These are phyloP conservation scores for Calliscelio sp. DNA, from an alignment of 2,888 invertebrate species.

Conservation along the genomic window DNA sequence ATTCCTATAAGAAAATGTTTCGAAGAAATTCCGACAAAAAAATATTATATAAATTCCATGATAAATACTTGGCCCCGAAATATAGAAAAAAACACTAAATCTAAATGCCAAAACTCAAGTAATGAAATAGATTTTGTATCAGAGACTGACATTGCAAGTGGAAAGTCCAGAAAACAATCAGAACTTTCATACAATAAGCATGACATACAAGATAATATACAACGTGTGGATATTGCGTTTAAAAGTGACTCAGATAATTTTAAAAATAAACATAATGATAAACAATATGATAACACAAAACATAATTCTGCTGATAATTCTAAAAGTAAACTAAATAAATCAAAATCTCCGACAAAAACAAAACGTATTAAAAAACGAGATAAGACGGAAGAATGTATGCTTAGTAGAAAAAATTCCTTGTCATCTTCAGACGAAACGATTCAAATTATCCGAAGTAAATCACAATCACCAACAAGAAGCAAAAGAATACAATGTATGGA, in stretches of 20 bases:
- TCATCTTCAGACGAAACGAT: conserved; percentile 56
- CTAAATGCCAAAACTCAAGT: not conserved
- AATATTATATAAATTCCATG: conserved; percentile 4
- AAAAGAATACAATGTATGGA: conserved; percentile 72
- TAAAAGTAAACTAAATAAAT: conserved; percentile 27
- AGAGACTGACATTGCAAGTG: conserved; percentile 36
- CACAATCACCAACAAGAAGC: conserved; percentile 74
- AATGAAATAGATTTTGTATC: conserved; percentile 49
- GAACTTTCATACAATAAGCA: too few species aligned
- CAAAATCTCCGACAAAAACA: conserved; percentile 44
- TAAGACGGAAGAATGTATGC: not conserved
- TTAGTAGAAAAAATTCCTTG: not conserved
- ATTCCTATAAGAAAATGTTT: conserved; percentile 37
- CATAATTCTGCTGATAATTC: too few species aligned
- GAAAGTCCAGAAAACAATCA: too few species aligned
- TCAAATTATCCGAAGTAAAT: conserved; percentile 29
- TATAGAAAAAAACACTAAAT: conserved; percentile 33
- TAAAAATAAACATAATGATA: too few species aligned
- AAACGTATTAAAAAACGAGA: conserved; percentile 52
- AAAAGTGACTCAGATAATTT: too few species aligned
- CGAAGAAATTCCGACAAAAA: conserved; percentile 73
- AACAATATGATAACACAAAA: too few species aligned
- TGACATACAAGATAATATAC: too few species aligned
- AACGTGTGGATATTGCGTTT: too few species aligned
- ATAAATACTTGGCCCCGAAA: conserved; percentile 60